Conservation (phyloP, 2,113 vertebrate genomes). For the Python bivittatus region DNA sequence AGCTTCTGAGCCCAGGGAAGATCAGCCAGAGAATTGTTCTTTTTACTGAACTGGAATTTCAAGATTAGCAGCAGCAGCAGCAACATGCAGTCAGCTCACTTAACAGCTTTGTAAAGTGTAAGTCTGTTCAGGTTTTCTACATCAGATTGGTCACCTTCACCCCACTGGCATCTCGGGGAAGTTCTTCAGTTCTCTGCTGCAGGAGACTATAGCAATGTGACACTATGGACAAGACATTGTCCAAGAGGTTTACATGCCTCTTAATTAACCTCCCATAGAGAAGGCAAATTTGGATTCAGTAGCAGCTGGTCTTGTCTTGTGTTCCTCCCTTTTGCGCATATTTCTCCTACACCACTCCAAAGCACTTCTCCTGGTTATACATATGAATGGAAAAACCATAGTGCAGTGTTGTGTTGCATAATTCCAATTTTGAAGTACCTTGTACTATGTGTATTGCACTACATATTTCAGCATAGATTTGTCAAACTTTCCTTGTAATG, state of each 20-base stretch:
- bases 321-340: not conserved
- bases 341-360: not conserved
- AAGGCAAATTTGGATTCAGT: not conserved
- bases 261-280: not conserved
- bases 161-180: not conserved
- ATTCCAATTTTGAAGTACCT: not conserved
- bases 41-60: not conserved
- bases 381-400: not conserved
- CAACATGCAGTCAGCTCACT: not conserved
- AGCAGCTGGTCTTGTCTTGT: no score
- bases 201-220: not conserved
- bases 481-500: slow-evolving; percentile 26
- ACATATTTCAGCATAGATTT: not conserved
- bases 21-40: not conserved
- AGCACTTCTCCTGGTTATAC: not conserved
- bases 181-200: not conserved
- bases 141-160: not conserved
- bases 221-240: not conserved
- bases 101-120: not conserved
- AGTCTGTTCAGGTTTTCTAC: not conserved
- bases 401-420: not conserved
- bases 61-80: not conserved
- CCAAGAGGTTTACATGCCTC: not conserved
- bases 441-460: not conserved
- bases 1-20: not conserved